Conservation (phyloP, 2,888 invertebrate species). For the Eupithecia dodoneata region DNA sequence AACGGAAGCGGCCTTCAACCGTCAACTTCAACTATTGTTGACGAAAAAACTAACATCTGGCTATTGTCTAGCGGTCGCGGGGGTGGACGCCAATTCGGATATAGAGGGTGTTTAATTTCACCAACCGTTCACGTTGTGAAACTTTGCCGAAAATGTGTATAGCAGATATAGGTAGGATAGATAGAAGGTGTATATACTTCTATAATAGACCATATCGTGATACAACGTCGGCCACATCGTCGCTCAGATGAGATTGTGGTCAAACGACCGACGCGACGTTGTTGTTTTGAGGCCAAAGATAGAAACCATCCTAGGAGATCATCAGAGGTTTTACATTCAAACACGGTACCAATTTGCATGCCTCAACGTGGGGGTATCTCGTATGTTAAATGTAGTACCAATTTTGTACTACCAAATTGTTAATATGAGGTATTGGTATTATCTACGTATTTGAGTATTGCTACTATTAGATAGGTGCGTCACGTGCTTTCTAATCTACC, state of each 20-base stretch:
- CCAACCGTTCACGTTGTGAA: background rate
- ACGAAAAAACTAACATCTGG: constrained; percentile 83
- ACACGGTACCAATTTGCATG: too few species aligned
- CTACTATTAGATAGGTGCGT: background rate
- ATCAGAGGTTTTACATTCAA: background rate
- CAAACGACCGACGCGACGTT: too few species aligned
- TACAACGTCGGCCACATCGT: too few species aligned
- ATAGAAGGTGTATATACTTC: background rate
- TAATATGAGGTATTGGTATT: too few species aligned
- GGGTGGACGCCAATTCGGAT: constrained; percentile 55
- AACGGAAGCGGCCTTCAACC: constrained; percentile 73
- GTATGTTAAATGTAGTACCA: too few species aligned
- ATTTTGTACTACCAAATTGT: too few species aligned
- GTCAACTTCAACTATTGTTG: constrained; percentile 69
- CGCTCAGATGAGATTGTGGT: too few species aligned
- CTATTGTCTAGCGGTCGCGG: constrained; percentile 75
- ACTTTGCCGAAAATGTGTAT: background rate
- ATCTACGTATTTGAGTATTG: too few species aligned
- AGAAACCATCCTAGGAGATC: background rate
- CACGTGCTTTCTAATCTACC: background rate
- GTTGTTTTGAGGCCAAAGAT: too few species aligned
- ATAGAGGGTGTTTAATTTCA: constrained; percentile 32
- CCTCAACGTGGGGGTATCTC: too few species aligned
- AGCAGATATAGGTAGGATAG: background rate
- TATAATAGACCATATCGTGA: too few species aligned